A percentile compares a stretch with the other conserved stretches of the same genome.
phyloP scores from a whole-genome alignment of 2,113 vertebrate species.

The Vombatus ursinus region DNA sequence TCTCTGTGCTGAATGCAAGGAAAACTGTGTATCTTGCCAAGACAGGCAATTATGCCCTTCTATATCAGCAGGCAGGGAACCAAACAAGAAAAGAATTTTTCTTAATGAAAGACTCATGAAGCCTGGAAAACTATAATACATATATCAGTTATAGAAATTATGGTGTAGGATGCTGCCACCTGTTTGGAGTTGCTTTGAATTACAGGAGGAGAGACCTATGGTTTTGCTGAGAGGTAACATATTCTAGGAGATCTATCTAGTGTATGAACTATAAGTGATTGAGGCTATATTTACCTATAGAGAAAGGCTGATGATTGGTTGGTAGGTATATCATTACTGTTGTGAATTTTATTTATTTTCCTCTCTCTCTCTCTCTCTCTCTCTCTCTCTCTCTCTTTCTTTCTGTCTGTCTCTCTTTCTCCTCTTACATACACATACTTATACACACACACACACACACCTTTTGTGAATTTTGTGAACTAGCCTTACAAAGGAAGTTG shows the following conservation, averaged over 20 bases:
- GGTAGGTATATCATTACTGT: too few relatives aligned
- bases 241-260: not conserved
- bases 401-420: too few relatives aligned
- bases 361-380: too few relatives aligned
- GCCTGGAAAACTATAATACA: not conserved
- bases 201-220: not conserved
- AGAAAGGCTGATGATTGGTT: not conserved
- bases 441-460: too few relatives aligned
- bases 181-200: not conserved
- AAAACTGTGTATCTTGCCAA: not conserved
- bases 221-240: not conserved
- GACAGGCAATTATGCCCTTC: not conserved
- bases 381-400: too few relatives aligned
- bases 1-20: not conserved
- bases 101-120: not conserved
- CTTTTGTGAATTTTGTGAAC: too few relatives aligned
- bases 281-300: not conserved
- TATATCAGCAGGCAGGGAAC: not conserved
- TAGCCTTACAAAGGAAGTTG: too few relatives aligned
- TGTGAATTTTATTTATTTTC: not conserved
- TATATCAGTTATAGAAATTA: not conserved
- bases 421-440: not conserved
- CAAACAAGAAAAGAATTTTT: not conserved
- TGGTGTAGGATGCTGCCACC: not conserved
- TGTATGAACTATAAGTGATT: not conserved